Evolutionary conservation across 2,797 vertebrate genomes (phyloP), one percentile per base, ranked within the genome.

Genomic region (Ispidina picta): DNA sequence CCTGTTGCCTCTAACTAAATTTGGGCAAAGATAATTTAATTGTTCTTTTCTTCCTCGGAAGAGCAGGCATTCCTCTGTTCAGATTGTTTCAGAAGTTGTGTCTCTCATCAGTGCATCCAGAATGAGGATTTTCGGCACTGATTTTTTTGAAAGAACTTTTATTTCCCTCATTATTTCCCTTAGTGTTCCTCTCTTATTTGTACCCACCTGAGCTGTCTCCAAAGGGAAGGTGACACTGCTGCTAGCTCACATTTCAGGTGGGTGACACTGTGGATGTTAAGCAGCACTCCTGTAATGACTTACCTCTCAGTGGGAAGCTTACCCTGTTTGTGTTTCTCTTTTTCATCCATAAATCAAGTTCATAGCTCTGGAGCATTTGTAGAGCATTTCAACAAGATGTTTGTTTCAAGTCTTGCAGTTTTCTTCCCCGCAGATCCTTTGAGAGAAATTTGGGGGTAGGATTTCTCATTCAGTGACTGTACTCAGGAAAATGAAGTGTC

Each of bases 281-380:
- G 56, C 66, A 77, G 39, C 10, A 7, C 72, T 33, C 52, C 54
- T 95, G 25, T 80, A 93, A 73, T 71, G 86, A 84, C 70, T 83
- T 65, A 71, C 41, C 68, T 73, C 37, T 83, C 74, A 75, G 49
- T 70, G 6, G 10, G 68, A 86, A 91, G 52, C 72, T 43, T 86
- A 64, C 33, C 33, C 26, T 68, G 51, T 90, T 94, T 86, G 41
- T 87, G 28, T 87, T 93, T 94, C 63, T 86, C 28, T 91, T 86
- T 86, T 74, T 70, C 23, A 15, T 73, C 31, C 48, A 88, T 74
- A 90, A 93, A 92, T 92, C 78, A 69, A 83, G 52, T 73, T 90
- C 85, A 26, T 48, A 79, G 71, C 46, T 92, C 69, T 60, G 37
- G 43, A 92, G 54, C 29, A 29, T 76, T 78, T 58, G 31, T 59